Base-by-base conservation (phyloP, 2,797 vertebrate species). In the Aeoliscus strigatus region DNA sequence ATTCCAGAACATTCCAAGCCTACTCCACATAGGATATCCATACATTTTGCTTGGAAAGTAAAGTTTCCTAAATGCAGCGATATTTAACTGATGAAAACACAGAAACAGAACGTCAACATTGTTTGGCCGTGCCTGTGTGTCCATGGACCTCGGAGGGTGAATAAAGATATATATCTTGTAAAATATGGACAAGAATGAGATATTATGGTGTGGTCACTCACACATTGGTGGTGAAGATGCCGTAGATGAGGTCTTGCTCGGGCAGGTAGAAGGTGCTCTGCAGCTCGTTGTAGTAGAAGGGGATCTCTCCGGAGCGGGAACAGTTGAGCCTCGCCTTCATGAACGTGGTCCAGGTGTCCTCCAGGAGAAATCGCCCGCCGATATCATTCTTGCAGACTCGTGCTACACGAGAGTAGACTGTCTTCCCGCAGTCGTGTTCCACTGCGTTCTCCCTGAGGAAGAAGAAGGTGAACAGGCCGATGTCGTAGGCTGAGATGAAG, bases 301-400 rank as follows among this genome's bases (percentile, higher is more conserved):
- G 97, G 0, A 96, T 97, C 81, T 99, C 96, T 37, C 96, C 96
- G 0, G 96, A 94, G 55, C 98, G 94, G 0, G 96, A 99, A 60
- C 96, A 99, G 81, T 98, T 98, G 27, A 99, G 90, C 13, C 96
- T 86, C 8, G 96, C 95, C 77, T 99, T 99, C 45, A 97, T 86
- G 31, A 99, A 99, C 0, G 96, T 97, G 0, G 96, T 99, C 96
- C 96, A 99, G 48, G 98, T 94, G 73, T 97, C 97, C 70, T 99
- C 96, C 51, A 99, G 81, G 43, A 98, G 96, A 29, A 96, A 88
- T 65, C 98, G 95, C 14, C 96, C 96, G 0, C 96, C 96, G 39
- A 97, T 87, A 57, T 99, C 96, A 8, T 97, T 98, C 84, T 98
- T 99, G 72, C 96, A 99, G 80, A 99, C 94, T 28, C 96, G 93